Percentiles rank a stretch among this genome's conserved stretches.
Evolutionary conservation across 1,140 invertebrate genomes (phyloP).

Genomic region (Pachyrhynchus sulphureomaculatus): DNA sequence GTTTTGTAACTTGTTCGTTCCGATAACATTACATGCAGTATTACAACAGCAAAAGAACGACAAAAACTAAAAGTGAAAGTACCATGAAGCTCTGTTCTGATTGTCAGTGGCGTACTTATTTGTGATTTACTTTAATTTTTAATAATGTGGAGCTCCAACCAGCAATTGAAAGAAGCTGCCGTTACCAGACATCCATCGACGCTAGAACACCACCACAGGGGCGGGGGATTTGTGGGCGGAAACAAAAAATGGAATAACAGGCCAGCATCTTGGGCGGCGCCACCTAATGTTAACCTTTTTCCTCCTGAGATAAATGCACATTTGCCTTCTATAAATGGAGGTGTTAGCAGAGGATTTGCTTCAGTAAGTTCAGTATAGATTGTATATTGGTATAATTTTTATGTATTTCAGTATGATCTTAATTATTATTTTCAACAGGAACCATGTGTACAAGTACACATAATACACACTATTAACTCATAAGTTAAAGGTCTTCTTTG

Average conservation of each 20-base stretch:
- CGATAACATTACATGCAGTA: neutral
- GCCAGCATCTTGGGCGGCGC: constrained; percentile 43
- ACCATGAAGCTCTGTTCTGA: neutral
- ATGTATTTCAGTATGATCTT: too few species aligned
- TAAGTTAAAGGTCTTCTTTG: too few species aligned
- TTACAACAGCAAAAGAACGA: neutral
- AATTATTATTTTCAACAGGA: too few species aligned
- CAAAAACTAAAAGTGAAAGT: constrained; percentile 19
- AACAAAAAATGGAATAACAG: constrained; percentile 41
- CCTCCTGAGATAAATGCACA: constrained; percentile 25
- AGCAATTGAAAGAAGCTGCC: constrained; percentile 15
- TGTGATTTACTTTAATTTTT: constrained; percentile 3
- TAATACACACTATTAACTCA: too few species aligned
- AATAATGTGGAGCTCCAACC: constrained; percentile 21
- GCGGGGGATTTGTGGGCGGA: constrained; percentile 38
- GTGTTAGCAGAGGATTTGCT: constrained; percentile 24
- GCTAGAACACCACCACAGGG: constrained; percentile 14
- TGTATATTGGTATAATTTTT: too few species aligned
- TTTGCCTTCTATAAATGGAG: constrained; percentile 6
- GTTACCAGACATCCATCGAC: constrained; percentile 34
- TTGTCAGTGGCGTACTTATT: constrained; percentile 1
- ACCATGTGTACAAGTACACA: too few species aligned
- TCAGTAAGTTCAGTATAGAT: constrained; percentile 32
- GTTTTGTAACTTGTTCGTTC: neutral
- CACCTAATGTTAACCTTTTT: constrained; percentile 36